Percentiles rank a stretch among this genome's conserved stretches.
These are phyloP conservation scores for Neoarius graeffei DNA, from an alignment of 2,113 vertebrate genomes.

Conservation along the genomic window DNA sequence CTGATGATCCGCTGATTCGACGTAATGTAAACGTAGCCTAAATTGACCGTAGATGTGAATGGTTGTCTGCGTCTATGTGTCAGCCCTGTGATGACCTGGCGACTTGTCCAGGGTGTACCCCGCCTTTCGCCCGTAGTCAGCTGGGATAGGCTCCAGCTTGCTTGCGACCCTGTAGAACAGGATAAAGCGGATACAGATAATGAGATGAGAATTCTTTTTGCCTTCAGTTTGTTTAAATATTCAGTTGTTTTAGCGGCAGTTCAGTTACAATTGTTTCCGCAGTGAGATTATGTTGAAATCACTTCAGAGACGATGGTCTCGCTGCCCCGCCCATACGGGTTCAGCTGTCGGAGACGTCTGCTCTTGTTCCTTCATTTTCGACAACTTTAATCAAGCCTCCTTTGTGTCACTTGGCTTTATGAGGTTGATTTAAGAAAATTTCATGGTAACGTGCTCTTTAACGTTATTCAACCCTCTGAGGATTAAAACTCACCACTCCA, in stretches of 20 bases:
- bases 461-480: background rate
- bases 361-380: background rate
- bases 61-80: too few relatives aligned
- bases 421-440: background rate
- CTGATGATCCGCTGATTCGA: too few relatives aligned
- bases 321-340: background rate
- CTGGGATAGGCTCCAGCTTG: too few relatives aligned
- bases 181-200: too few relatives aligned
- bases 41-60: too few relatives aligned
- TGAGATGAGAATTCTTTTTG: background rate
- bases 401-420: background rate
- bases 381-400: background rate
- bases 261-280: background rate
- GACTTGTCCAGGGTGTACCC: too few relatives aligned
- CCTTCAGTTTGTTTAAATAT: background rate
- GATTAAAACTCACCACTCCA: constrained; percentile 86
- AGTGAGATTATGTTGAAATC: background rate
- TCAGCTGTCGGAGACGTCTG: background rate
- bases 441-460: background rate
- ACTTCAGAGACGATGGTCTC: background rate
- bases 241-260: background rate
- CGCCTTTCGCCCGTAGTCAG: too few relatives aligned
- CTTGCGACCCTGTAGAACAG: too few relatives aligned
- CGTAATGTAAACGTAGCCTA: too few relatives aligned
- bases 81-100: too few relatives aligned